Evolutionary conservation across 2,888 invertebrate species (phyloP).

Genomic region (Cephonodes hylas): DNA sequence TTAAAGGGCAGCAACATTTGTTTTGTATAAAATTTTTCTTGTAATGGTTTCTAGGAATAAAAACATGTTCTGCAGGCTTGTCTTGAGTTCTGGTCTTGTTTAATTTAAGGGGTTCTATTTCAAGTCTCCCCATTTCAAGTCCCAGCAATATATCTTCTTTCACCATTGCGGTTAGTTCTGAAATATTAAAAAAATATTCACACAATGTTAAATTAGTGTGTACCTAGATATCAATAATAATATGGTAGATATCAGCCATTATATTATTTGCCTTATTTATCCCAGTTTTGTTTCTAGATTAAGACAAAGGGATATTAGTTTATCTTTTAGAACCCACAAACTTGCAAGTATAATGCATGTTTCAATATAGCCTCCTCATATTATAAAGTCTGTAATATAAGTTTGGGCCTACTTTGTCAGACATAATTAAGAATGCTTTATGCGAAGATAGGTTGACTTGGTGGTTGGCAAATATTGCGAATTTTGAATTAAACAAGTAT

Average conservation of each 20-base stretch:
- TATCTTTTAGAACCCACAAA: no score
- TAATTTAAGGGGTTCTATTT: constrained; percentile 74
- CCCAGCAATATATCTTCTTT: constrained; percentile 75
- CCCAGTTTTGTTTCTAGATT: no score
- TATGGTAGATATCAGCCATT: neutral
- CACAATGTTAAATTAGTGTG: neutral
- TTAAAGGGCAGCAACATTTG: constrained; percentile 57
- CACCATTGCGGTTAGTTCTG: constrained; percentile 50
- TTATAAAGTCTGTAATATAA: no score
- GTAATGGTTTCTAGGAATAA: constrained; percentile 22
- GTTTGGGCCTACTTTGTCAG: no score
- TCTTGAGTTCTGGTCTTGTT: constrained; percentile 47
- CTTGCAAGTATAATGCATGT: no score
- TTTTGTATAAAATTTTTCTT: constrained; percentile 18
- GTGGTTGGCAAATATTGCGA: no score
- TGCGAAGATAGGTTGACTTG: no score
- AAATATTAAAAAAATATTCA: constrained; percentile 13
- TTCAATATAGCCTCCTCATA: no score
- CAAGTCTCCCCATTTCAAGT: constrained; percentile 77
- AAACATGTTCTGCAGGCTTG: constrained; percentile 50
- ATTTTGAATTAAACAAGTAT: no score
- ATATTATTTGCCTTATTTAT: no score
- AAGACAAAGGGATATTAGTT: no score
- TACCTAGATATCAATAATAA: neutral
- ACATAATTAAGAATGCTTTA: no score